A percentile compares a stretch with the other conserved stretches of the same genome.
phyloP scores from a whole-genome alignment of 2,888 invertebrate genomes.

The Mellilla xanthometata region DNA sequence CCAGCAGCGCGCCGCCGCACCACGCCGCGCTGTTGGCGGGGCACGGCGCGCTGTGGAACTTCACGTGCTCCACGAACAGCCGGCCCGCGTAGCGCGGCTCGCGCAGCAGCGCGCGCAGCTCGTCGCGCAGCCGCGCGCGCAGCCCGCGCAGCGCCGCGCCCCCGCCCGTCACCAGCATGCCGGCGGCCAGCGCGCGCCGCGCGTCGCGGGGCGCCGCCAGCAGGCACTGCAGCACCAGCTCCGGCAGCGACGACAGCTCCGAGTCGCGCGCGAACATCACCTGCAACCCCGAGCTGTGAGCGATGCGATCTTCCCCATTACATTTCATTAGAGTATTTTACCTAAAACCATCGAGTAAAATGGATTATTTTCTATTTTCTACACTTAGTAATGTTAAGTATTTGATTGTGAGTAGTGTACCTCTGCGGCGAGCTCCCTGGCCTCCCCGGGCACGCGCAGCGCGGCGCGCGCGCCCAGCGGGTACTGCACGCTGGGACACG shows the following conservation, averaged over 20 bases:
- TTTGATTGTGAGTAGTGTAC: no score
- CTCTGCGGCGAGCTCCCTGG: slow-evolving; percentile 91
- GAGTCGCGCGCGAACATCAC: slow-evolving; percentile 92
- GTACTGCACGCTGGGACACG: slow-evolving; percentile 84
- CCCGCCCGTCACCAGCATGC: slow-evolving; percentile 94
- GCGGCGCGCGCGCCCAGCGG: slow-evolving; percentile 28
- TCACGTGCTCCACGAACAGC: slow-evolving; percentile 70
- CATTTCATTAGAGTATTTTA: no score
- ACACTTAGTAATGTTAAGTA: no score
- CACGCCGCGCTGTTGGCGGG: slow-evolving; percentile 91
- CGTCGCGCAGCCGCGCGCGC: slow-evolving; percentile 88
- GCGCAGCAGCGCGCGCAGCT: slow-evolving; percentile 86
- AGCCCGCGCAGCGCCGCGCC: slow-evolving; percentile 93
- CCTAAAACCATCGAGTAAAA: no score
- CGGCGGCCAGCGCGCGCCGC: slow-evolving; percentile 89
- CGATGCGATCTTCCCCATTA: no score
- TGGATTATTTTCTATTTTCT: no score
- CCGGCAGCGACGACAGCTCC: slow-evolving; percentile 82
- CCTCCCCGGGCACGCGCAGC: slow-evolving; percentile 81
- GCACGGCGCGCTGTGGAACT: slow-evolving; percentile 90
- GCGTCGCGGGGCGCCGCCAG: slow-evolving; percentile 82
- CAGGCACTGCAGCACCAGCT: slow-evolving; percentile 18
- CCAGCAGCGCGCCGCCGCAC: slow-evolving; percentile 84
- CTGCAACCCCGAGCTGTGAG: no score
- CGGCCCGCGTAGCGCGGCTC: slow-evolving; percentile 80